Percentiles rank a stretch among this genome's conserved stretches.
Evolutionary conservation across 1,140 invertebrate genomes (phyloP).

Genomic region (Zaprionus africanus): DNA sequence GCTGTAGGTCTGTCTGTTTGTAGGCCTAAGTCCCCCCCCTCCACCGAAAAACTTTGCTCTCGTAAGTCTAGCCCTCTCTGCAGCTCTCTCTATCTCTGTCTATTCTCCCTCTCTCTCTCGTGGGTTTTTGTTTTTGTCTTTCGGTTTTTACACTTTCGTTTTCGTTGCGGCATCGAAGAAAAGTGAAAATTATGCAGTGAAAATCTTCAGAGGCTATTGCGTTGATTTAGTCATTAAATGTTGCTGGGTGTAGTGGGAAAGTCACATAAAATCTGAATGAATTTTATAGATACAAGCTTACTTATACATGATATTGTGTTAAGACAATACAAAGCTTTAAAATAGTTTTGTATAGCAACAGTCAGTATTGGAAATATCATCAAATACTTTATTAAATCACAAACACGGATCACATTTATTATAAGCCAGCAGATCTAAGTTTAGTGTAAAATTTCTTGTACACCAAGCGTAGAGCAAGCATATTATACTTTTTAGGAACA

Average conservation of each 20-base stretch:
- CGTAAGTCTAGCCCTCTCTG: constrained; percentile 9
- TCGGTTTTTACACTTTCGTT: constrained; percentile 48
- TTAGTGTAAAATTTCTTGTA: not conserved
- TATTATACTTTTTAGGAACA: no score
- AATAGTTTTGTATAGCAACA: not conserved
- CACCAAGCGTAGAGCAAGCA: not conserved
- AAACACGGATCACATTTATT: not conserved
- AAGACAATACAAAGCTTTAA: not conserved
- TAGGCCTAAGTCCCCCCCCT: constrained; percentile 28
- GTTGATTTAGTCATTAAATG: constrained; percentile 53
- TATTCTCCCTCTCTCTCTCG: not conserved
- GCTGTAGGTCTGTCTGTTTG: constrained; percentile 11
- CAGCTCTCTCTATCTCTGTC: not conserved
- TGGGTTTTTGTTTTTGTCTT: constrained; percentile 4
- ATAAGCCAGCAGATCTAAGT: not conserved
- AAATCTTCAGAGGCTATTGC: constrained; percentile 34
- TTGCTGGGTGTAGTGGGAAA: constrained; percentile 31
- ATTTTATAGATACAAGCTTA: not conserved
- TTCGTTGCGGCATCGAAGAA: constrained; percentile 50
- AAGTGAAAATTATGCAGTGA: constrained; percentile 55
- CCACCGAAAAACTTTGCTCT: constrained; percentile 16
- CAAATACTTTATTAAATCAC: not conserved
- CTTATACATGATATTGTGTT: not conserved
- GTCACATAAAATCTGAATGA: constrained; percentile 28
- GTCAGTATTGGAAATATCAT: not conserved